Evolutionary conservation across 2,888 invertebrate species (phyloP).

Genomic region (Andrena trimmerana): DNA sequence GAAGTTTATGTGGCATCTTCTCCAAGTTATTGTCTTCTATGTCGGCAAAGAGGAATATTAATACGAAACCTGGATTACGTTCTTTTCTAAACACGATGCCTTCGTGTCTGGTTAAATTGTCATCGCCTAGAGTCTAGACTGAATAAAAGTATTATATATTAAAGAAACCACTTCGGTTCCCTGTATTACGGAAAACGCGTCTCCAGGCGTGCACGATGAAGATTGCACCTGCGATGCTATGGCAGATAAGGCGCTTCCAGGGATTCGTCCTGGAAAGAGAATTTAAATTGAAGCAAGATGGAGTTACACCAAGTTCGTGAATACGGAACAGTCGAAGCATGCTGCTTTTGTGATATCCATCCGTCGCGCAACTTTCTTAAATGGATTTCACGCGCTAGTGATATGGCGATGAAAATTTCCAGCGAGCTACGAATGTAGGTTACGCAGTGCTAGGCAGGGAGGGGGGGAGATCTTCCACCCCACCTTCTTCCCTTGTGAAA

Average conservation of each 20-base stretch:
- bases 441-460: background rate
- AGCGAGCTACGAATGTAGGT: constrained; percentile 30
- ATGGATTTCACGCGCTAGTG: constrained; percentile 43
- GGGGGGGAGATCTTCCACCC: background rate
- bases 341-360: constrained; percentile 49
- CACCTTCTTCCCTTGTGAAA: background rate
- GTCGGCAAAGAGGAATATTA: background rate
- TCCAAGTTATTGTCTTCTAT: background rate
- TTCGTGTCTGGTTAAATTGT: background rate
- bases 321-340: constrained; percentile 59
- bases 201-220: constrained; percentile 27
- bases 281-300: constrained; percentile 62
- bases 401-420: constrained; percentile 49
- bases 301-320: constrained; percentile 56
- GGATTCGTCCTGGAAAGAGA: constrained; percentile 56
- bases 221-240: constrained; percentile 50
- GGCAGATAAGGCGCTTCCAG: constrained; percentile 40
- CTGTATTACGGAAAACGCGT: constrained; percentile 28
- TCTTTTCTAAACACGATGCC: background rate
- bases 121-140: too few species aligned
- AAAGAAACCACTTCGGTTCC: constrained; percentile 19
- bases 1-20: background rate
- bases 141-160: constrained; percentile 20
- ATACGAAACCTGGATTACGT: background rate
- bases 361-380: constrained; percentile 46